Percentiles rank a stretch among this genome's conserved stretches.
Evolutionary conservation across 2,113 vertebrate genomes (phyloP).

Genomic region (Podarcis muralis): DNA sequence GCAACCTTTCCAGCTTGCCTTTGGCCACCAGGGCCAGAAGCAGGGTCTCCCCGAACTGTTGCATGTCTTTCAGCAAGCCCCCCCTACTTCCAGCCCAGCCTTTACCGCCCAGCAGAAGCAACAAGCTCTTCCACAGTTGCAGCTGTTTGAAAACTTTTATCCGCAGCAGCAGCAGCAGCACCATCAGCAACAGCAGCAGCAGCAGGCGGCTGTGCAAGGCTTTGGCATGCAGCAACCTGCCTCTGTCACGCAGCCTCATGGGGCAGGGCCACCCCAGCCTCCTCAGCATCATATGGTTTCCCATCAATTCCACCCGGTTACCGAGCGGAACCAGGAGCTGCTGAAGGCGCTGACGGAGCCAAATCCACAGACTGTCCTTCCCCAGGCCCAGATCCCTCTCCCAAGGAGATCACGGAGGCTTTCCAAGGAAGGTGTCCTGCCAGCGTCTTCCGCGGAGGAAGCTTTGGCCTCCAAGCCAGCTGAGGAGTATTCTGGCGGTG

Average conservation of each 20-base stretch:
- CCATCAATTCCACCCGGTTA: slow-evolving; percentile 76
- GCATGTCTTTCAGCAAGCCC: slow-evolving; percentile 87
- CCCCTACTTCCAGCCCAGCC: slow-evolving; percentile 69
- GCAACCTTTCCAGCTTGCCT: slow-evolving; percentile 95
- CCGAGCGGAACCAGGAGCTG: slow-evolving; percentile 78
- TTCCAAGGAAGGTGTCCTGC: slow-evolving; percentile 90
- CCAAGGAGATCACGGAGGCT: slow-evolving; percentile 91
- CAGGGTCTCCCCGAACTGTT: slow-evolving; percentile 84
- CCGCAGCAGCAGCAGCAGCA: slow-evolving; percentile 80
- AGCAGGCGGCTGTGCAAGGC: slow-evolving; percentile 72
- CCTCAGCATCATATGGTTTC: slow-evolving; percentile 80
- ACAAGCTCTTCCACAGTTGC: slow-evolving; percentile 79
- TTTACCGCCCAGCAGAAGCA: slow-evolving; percentile 75
- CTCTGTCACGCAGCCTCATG: slow-evolving; percentile 75
- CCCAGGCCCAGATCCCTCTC: slow-evolving; percentile 82
- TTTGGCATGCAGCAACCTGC: slow-evolving; percentile 69
- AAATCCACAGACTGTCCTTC: slow-evolving; percentile 78
- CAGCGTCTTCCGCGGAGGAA: slow-evolving; percentile 72
- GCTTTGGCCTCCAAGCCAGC: slow-evolving; percentile 67
- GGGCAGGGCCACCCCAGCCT: slow-evolving; percentile 72
- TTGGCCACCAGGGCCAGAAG: slow-evolving; percentile 91
- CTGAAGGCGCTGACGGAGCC: slow-evolving; percentile 81
- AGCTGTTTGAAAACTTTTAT: slow-evolving; percentile 84
- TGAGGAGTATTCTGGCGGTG: slow-evolving; percentile 72
- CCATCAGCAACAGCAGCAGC: slow-evolving; percentile 77